phyloP scores from a whole-genome alignment of 1,140 invertebrate genomes.

The Drosophila nikananu region DNA sequence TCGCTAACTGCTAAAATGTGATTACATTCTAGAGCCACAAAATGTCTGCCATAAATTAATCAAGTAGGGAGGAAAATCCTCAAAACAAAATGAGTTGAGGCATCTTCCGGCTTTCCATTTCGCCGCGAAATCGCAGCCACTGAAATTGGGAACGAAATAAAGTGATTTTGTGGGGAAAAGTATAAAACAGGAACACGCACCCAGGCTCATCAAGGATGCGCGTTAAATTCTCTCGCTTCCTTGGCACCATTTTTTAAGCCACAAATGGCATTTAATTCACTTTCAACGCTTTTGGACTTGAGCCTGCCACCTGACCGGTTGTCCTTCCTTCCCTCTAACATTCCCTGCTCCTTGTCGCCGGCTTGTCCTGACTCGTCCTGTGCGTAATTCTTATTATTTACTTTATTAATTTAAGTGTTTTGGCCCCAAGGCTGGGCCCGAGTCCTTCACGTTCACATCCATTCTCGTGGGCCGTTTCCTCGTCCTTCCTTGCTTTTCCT shows the following conservation, averaged over 20 bases:
- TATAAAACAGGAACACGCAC: constrained; percentile 6
- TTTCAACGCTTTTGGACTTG: constrained; percentile 58
- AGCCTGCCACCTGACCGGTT: constrained; percentile 43
- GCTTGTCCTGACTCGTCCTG: constrained; percentile 15
- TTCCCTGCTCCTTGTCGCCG: background rate
- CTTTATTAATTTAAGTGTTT: constrained; percentile 84
- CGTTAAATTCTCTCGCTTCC: constrained; percentile 30
- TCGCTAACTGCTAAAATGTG: constrained; percentile 73
- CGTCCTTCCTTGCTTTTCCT: constrained; percentile 13
- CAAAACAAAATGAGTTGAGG: constrained; percentile 19
- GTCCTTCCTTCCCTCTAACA: constrained; percentile 6
- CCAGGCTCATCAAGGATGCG: constrained; percentile 21
- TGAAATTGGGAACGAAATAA: background rate
- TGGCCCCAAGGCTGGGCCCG: constrained; percentile 51
- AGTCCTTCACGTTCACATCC: constrained; percentile 24
- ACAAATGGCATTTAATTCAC: constrained; percentile 81
- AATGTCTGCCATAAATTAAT: constrained; percentile 77
- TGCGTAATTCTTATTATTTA: constrained; percentile 80
- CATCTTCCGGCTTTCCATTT: constrained; percentile 25
- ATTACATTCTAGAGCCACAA: constrained; percentile 55
- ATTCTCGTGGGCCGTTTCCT: constrained; percentile 1
- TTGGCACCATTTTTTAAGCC: constrained; percentile 59
- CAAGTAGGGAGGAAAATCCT: constrained; percentile 46
- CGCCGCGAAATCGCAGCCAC: constrained; percentile 1
- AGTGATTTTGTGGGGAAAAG: constrained; percentile 6